Conservation (phyloP, 1,140 invertebrate genomes). For the Sycophila sp. region DNA sequence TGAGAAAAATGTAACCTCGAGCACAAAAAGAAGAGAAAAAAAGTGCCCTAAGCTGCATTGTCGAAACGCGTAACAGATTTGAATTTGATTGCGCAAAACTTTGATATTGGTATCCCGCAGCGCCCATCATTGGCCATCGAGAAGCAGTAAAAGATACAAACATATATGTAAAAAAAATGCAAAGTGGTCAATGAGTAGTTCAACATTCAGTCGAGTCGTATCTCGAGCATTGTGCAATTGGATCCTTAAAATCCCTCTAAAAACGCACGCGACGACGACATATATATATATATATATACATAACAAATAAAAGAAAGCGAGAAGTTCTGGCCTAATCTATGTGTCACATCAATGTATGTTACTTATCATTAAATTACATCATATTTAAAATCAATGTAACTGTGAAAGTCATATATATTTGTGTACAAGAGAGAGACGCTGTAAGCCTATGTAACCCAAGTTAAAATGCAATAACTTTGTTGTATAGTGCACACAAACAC, state of each 20-base stretch:
- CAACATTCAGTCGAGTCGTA: too few species aligned
- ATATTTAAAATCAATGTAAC: constrained; percentile 21
- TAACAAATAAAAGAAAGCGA: constrained; percentile 1
- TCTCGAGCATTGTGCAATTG: too few species aligned
- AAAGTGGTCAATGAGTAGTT: too few species aligned
- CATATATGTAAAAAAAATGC: too few species aligned
- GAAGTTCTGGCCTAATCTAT: constrained; percentile 51
- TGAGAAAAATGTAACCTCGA: too few species aligned
- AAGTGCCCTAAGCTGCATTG: neutral
- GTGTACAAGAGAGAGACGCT: neutral
- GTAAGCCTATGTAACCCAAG: neutral
- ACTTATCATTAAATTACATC: constrained; percentile 30
- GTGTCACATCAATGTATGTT: constrained; percentile 48
- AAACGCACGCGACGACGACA: too few species aligned
- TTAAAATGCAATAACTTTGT: constrained; percentile 8
- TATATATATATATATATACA: too few species aligned
- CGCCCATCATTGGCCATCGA: neutral
- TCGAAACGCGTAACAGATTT: too few species aligned
- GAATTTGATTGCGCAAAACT: too few species aligned
- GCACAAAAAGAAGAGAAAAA: neutral
- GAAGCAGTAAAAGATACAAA: too few species aligned
- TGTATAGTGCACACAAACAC: neutral
- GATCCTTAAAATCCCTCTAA: too few species aligned
- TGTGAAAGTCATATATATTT: neutral
- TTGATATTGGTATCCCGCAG: too few species aligned